Base-by-base conservation (phyloP, 30 jellyfish, hydroid and myxozoan genomes). In the Pelagia noctiluca region DNA sequence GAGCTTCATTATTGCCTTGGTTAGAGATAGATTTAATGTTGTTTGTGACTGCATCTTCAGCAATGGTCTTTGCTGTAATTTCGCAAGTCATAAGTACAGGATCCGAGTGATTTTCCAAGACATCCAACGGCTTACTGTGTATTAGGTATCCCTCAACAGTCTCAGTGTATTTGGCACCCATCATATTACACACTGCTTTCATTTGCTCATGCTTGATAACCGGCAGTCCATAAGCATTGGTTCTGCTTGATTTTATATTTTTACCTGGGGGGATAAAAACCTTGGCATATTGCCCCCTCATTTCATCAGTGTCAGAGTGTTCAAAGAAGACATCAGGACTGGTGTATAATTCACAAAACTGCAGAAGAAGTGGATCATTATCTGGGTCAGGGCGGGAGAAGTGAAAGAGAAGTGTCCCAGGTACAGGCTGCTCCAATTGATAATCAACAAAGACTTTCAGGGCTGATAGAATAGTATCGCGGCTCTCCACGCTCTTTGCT, bases 301-400 rank as follows among this genome's bases (percentile, higher is more conserved):
- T 4, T 2, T 8, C 21, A 10, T 8, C 4, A 30, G 7, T 19
- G 21, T 8, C 26, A 8, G 68, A 52, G 21, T 52, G 68, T 5
- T 52, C 68, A 30, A 52, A 52, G 68, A 52, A 52, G 28, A 52
- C 68, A 10, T 8, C 26, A 52, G 68, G 30, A 52, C 21, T 30
- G 30, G 16, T 52, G 68, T 52, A 52, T 2, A 52, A 30, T 30
- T 52, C 68, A 19, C 2, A 52, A 52, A 52, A 52, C 26, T 52
- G 68, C 68, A 52, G 12, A 25, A 52, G 2, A 19, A 52, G 26
- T 19, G 68, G 68, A 25, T 52, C 30, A 30, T 19, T 19, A 2
- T 3, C 68, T 4, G 68, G 68, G 26, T 52, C 68, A 3, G 68
- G 68, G 26, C 21, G 68, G 7, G 68, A 52, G 68, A 52, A 52